A percentile compares a stretch with the other conserved stretches of the same genome.
Evolutionary conservation across 2,797 vertebrate species (phyloP).

Genomic region (Falco peregrinus): DNA sequence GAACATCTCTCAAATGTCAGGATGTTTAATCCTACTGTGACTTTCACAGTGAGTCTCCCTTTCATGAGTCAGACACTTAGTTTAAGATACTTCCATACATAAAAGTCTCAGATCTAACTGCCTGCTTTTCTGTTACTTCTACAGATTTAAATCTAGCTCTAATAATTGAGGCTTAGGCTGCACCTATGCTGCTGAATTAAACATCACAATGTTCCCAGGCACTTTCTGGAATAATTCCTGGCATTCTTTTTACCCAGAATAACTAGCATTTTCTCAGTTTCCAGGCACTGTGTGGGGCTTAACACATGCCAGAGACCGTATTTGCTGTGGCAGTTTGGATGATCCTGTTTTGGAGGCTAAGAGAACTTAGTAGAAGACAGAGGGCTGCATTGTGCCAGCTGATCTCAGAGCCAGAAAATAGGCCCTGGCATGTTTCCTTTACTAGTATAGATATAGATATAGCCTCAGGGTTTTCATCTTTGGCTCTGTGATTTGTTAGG

Average conservation of each 20-base stretch:
- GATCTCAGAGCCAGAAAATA: background rate
- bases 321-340: background rate
- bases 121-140: background rate
- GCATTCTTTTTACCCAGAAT: background rate
- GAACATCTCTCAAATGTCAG: conserved; percentile 2
- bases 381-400: background rate
- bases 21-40: conserved; percentile 19
- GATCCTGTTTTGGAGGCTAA: background rate
- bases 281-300: background rate
- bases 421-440: background rate
- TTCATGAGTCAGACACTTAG: background rate
- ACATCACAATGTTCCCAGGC: background rate
- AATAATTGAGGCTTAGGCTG: background rate
- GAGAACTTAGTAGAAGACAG: background rate
- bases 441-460: background rate
- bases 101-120: background rate
- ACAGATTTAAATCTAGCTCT: background rate
- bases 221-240: background rate
- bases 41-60: conserved; percentile 13
- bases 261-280: background rate
- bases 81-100: background rate
- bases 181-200: background rate
- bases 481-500: background rate
- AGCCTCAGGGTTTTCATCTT: background rate
- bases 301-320: background rate